Conservation (phyloP, 2,797 vertebrate genomes). For the Coregonus suidteri region DNA sequence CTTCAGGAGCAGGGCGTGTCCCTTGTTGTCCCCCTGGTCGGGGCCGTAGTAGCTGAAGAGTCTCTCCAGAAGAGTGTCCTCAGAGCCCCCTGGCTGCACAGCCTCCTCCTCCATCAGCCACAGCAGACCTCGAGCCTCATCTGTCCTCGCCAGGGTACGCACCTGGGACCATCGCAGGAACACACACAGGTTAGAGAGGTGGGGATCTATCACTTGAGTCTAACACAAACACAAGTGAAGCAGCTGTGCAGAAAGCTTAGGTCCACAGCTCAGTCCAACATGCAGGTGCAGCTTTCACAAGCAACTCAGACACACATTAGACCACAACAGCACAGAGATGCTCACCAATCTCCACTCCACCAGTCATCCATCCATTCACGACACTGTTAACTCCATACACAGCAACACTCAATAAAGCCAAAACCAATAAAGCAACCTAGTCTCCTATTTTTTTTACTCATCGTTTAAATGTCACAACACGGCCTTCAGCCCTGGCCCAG, state of each 20-base stretch:
- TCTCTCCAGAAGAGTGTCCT: conserved; percentile 87
- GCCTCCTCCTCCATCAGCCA: conserved; percentile 98
- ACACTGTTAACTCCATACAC: background rate
- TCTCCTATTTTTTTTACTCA: too few relatives aligned
- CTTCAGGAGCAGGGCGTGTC: conserved; percentile 80
- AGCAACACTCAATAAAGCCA: background rate
- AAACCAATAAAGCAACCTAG: too few relatives aligned
- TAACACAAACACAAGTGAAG: background rate
- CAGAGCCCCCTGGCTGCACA: conserved; percentile 85
- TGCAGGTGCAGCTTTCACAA: background rate
- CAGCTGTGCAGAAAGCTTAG: background rate
- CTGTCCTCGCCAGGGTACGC: conserved; percentile 83
- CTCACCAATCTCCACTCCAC: background rate
- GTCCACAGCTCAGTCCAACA: background rate
- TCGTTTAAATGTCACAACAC: background rate
- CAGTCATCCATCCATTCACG: background rate
- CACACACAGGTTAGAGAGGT: background rate
- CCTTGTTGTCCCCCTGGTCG: conserved; percentile 82
- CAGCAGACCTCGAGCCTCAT: conserved; percentile 91
- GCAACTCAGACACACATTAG: background rate
- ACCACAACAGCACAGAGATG: background rate
- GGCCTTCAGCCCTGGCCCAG: background rate
- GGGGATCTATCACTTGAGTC: background rate
- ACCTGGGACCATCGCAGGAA: conserved; percentile 74
- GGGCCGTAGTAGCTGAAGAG: conserved; percentile 92